phyloP scores from a whole-genome alignment of 2,113 vertebrate species.

The Piaya cayana region DNA sequence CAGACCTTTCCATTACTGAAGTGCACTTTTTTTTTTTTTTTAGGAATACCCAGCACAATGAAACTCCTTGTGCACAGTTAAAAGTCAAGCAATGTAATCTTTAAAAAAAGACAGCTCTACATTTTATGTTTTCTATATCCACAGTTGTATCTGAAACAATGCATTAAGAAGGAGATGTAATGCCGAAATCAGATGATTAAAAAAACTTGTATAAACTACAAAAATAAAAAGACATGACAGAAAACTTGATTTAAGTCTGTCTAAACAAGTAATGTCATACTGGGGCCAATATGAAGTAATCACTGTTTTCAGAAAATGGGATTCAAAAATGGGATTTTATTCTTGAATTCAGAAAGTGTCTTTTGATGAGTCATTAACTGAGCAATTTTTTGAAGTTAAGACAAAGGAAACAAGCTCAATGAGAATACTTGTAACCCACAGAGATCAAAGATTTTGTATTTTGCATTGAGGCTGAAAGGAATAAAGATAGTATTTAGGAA shows the following conservation, averaged over 20 bases:
- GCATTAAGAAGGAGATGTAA: not conserved
- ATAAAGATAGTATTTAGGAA: not conserved
- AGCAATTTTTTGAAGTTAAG: not conserved
- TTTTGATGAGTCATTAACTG: not conserved
- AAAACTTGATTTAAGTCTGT: not conserved
- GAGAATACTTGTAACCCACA: not conserved
- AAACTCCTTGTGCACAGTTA: not conserved
- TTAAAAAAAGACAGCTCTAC: not conserved
- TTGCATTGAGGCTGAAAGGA: not conserved
- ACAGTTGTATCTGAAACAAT: not conserved
- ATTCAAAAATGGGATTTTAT: not conserved
- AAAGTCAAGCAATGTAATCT: not conserved
- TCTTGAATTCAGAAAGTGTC: slow-evolving; percentile 12
- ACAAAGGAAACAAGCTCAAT: not conserved
- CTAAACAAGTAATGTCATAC: not conserved
- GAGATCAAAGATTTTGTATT: not conserved
- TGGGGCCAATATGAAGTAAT: slow-evolving; percentile 23
- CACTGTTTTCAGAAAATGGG: slow-evolving; percentile 3
- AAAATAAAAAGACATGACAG: slow-evolving; percentile 35
- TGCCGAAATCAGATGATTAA: not conserved
- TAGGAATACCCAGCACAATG: not conserved
- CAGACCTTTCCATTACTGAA: not conserved
- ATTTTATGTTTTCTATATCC: not conserved
- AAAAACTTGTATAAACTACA: not conserved
- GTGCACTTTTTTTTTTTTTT: not conserved